Base-by-base conservation (phyloP, 92 coral and sea anemone genomes). In the Zoanthus gigantus region DNA sequence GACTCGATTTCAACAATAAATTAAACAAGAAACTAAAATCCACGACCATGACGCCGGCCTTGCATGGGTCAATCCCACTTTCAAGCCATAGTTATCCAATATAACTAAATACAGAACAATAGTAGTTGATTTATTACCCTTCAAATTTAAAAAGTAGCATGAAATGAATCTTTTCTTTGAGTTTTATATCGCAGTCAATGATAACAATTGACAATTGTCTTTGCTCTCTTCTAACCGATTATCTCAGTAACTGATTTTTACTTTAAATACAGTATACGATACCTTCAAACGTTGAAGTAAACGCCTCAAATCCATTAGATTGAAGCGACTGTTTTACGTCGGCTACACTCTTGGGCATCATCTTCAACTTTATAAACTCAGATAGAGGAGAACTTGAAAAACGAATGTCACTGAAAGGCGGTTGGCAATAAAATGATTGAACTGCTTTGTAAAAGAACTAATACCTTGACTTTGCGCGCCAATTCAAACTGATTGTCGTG, bases 201-300 rank as follows among this genome's bases (percentile, higher is more conserved):
- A 18, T 63, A 63, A 63, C 69, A 13, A 18, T 63, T 14, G 29
- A 52, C 56, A 52, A 52, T 52, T 52, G 56, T 63, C 69, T 63
- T 65, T 23, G 71, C 71, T 65, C 71, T 65, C 71, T 16, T 1
- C 31, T 65, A 65, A 65, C 71, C 71, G 71, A 65, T 23, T 65
- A 16, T 65, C 71, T 65, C 71, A 65, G 71, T 65, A 65, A 65
- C 71, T 65, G 71, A 65, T 65, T 65, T 65, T 65, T 65, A 65
- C 71, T 65, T 65, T 65, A 8, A 65, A 65, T 16, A 8, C 4
- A 9, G 9, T 65, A 16, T 65, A 65, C 71, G 71, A 65, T 23
- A 65, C 71, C 71, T 65, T 65, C 71, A 65, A 65, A 65, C 71
- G 71, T 65, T 65, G 71, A 65, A 65, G 71, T 23, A 65, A 65